These are phyloP conservation scores for Diorhabda carinulata DNA, from an alignment of 1,140 invertebrate species.

Conservation along the genomic window DNA sequence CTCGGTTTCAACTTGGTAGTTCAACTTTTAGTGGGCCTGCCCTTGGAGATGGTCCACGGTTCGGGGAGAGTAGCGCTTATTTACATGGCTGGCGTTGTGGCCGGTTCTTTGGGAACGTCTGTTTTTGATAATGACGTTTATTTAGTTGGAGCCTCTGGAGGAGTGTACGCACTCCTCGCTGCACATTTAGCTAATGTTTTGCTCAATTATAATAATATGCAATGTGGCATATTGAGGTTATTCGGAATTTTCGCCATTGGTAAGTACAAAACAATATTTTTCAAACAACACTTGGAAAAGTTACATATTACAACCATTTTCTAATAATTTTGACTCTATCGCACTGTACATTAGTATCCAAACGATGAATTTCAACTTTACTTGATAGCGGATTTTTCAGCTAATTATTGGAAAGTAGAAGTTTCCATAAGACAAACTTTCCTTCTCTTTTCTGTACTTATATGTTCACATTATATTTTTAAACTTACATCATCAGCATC, in stretches of 20 bases:
- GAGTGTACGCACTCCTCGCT: conserved; percentile 88
- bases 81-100: conserved; percentile 90
- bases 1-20: conserved; percentile 91
- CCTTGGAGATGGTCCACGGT: conserved; percentile 96
- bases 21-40: conserved; percentile 85
- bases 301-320: not conserved
- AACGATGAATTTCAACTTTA: no score
- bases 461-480: no score
- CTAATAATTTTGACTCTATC: not conserved
- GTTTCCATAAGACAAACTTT: no score
- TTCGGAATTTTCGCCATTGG: conserved; percentile 89
- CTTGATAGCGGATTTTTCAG: no score
- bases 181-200: conserved; percentile 93
- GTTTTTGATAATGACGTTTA: conserved; percentile 92
- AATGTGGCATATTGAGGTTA: conserved; percentile 85
- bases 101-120: conserved; percentile 89
- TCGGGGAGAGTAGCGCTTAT: conserved; percentile 83
- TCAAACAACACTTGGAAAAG: not conserved
- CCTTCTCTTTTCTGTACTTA: no score
- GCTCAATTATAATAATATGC: conserved; percentile 95
- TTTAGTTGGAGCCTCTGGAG: conserved; percentile 90
- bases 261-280: conserved; percentile 51
- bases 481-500: no score
- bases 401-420: no score
- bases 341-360: no score